Conservation (phyloP, 2,113 vertebrate species). For the Proteles cristata region DNA sequence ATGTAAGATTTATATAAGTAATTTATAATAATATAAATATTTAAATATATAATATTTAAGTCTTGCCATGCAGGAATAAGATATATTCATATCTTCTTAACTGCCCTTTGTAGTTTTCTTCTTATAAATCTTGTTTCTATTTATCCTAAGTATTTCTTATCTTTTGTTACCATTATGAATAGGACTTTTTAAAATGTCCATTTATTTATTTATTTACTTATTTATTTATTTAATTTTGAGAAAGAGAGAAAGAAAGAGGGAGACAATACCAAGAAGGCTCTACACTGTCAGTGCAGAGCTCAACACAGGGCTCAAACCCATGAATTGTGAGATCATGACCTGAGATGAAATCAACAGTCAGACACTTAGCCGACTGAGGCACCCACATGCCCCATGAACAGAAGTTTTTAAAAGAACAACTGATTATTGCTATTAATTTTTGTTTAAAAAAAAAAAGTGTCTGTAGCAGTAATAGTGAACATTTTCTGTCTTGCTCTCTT, state of each 20-base stretch:
- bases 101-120: neutral
- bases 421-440: neutral
- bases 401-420: neutral
- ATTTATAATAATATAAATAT: neutral
- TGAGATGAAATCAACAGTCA: no score
- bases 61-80: neutral
- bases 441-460: neutral
- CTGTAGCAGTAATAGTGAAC: neutral
- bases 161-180: neutral
- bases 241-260: no score
- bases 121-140: slow-evolving; percentile 42
- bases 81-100: neutral
- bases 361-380: no score
- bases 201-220: no score
- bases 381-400: neutral
- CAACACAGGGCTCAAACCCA: no score
- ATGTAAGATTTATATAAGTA: neutral
- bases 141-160: neutral
- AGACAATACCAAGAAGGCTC: no score
- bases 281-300: no score
- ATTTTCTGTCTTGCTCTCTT: neutral
- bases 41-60: neutral
- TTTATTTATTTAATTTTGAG: no score
- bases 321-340: no score
- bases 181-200: neutral